These are phyloP conservation scores for Tetheella fluctuosa DNA, from an alignment of 2,888 invertebrate species.

Conservation along the genomic window DNA sequence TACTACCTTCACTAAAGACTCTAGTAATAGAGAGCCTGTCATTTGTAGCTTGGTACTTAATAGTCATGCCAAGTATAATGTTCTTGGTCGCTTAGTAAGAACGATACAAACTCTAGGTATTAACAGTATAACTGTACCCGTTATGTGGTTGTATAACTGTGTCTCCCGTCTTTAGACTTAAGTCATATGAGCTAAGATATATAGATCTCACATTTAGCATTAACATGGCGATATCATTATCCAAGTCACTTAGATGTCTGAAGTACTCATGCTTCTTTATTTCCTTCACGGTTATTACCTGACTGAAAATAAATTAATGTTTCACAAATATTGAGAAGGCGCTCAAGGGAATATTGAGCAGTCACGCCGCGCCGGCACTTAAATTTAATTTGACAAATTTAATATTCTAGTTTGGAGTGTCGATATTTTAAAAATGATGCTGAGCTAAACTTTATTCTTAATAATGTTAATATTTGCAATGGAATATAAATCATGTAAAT, in stretches of 20 bases:
- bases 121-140: neutral
- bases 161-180: too few relatives aligned
- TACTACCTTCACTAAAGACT: neutral
- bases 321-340: conserved; percentile 19
- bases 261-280: conserved; percentile 70
- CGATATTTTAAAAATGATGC: neutral
- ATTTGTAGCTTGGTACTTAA: neutral
- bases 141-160: neutral
- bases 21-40: neutral
- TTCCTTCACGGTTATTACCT: conserved; percentile 55
- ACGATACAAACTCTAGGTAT: neutral
- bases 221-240: conserved; percentile 72
- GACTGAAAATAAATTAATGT: conserved; percentile 47
- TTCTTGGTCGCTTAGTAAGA: neutral
- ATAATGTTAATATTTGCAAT: neutral
- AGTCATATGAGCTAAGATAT: too few relatives aligned
- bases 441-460: neutral
- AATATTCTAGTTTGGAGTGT: neutral
- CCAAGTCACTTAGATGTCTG: conserved; percentile 43
- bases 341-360: conserved; percentile 8
- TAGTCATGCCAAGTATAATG: conserved; percentile 3
- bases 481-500: too few relatives aligned
- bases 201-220: conserved; percentile 51
- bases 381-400: neutral
- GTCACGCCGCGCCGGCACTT: conserved; percentile 5